Evolutionary conservation across 2,113 vertebrate genomes (phyloP), one percentile per base, ranked within the genome.

Genomic region (Strigops habroptila): DNA sequence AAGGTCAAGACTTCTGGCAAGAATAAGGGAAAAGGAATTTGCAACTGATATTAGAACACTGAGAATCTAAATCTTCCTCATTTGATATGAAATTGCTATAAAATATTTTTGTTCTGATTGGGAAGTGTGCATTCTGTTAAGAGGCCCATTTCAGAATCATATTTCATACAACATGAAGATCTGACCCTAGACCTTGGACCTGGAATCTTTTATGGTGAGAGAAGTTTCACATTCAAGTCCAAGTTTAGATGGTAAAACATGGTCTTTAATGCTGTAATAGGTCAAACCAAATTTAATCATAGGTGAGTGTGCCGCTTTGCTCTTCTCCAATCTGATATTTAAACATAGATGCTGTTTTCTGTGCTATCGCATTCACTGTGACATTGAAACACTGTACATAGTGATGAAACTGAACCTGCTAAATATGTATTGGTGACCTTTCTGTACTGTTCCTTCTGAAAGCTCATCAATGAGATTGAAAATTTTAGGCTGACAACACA

Each of bases 401-500:
- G 25, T 24, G 37, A 65, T 88, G 71, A 94, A 84, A 95, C 51
- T 63, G 82, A 94, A 94, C 37, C 28, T 97, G 84, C 77, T 96
- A 96, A 98, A 97, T 97, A 96, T 90, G 78, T 81, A 88, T 71
- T 43, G 57, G 16, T 97, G 94, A 97, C 95, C 95, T 97, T 98
- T 98, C 37, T 65, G 33, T 83, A 73, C 64, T 88, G 30, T 43
- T 95, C 28, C 28, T 94, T 92, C 83, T 89, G 86, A 97, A 97
- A 95, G n/a, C 86, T 95, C 90, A 84, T 96, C 92, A 95, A 75
- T 71, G 77, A 95, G 14, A 28, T 57, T 91, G 63, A 69, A 88
- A 90, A 71, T 82, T 94, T 88, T 91, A 97, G 46, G 51, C 41
- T 96, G 21, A 74, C 59, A 90, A 55, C 74, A 82, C 78, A 96